Conservation (phyloP, 2,113 vertebrate genomes). For the Conger conger region DNA sequence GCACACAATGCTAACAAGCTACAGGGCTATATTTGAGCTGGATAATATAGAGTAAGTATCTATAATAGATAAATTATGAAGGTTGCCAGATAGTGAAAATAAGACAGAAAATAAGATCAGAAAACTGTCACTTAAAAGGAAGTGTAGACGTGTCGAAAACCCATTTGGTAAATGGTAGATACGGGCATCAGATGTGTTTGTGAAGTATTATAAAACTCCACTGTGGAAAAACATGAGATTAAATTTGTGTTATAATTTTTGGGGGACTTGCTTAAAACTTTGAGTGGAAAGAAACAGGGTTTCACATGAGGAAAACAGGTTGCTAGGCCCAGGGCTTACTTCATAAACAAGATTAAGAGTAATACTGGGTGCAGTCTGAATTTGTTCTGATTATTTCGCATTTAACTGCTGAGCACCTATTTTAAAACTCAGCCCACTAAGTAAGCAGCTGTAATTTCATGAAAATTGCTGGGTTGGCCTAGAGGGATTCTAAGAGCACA, state of each 20-base stretch:
- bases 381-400: constrained; percentile 14
- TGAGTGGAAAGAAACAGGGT: background rate
- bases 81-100: background rate
- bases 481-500: constrained; percentile 4
- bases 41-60: background rate
- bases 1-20: background rate
- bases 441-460: constrained; percentile 25
- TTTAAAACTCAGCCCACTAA: constrained; percentile 22
- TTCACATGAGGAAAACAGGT: background rate
- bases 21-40: background rate
- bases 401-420: constrained; percentile 26
- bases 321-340: background rate
- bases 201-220: background rate
- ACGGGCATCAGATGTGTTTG: background rate
- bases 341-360: constrained; percentile 9
- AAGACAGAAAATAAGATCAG: background rate
- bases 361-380: constrained; percentile 13
- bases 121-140: background rate
- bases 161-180: too few species aligned
- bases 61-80: background rate
- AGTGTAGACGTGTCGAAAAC: background rate
- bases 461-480: constrained; percentile 26
- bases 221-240: background rate
- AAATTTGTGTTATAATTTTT: background rate
- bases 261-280: background rate